These are phyloP conservation scores for Enhydra lutris DNA, from an alignment of 2,113 vertebrate species.

Conservation along the genomic window DNA sequence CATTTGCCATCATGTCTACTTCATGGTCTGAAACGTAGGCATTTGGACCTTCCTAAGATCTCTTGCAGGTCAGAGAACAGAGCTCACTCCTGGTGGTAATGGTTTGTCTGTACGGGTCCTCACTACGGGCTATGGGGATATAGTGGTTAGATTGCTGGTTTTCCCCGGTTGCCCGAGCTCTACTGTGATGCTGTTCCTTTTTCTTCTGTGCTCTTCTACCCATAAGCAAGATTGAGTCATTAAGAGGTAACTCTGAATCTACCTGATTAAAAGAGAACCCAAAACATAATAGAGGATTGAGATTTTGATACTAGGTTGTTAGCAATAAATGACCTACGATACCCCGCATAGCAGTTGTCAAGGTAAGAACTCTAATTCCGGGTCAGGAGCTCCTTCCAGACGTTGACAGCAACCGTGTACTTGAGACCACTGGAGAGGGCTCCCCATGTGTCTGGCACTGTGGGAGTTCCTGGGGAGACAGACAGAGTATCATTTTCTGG, in stretches of 20 bases:
- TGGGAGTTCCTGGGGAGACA: not conserved
- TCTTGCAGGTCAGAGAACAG: not conserved
- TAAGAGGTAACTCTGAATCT: not conserved
- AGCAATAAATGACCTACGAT: not conserved
- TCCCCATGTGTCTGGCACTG: not conserved
- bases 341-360: not conserved
- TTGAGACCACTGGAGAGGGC: not conserved
- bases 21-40: not conserved
- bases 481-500: not conserved
- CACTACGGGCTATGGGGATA: not conserved
- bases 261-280: not conserved
- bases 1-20: not conserved
- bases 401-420: not conserved
- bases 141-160: not conserved
- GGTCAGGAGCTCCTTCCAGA: not conserved
- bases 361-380: not conserved
- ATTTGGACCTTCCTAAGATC: not conserved
- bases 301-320: not conserved
- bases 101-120: not conserved
- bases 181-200: not conserved
- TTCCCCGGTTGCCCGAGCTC: not conserved
- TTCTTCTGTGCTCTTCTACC: not conserved
- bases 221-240: not conserved
- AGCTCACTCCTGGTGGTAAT: too few relatives aligned
- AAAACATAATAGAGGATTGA: not conserved